Base-by-base conservation (phyloP, 2,113 vertebrate genomes). In the Astatotilapia flaviijosephi region DNA sequence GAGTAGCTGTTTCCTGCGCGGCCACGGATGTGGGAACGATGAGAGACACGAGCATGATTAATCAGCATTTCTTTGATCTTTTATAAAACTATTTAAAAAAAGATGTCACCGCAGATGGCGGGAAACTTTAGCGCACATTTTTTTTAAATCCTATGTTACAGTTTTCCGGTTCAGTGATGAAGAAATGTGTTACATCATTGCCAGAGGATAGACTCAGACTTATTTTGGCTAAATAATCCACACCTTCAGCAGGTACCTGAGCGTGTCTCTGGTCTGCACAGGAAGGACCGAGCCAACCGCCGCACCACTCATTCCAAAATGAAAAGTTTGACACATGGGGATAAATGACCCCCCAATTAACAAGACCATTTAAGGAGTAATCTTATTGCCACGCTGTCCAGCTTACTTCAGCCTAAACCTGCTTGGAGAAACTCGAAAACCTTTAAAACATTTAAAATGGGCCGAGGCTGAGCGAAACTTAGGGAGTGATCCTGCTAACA, bases 21-120 rank as follows among this genome's bases (percentile, higher is more conserved):
- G 40, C 21, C 21, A 73, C 13, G 2, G 21, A 42, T 26, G 21
- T 45, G 5, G 68, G 68, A 70, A 26, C 13, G 15, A 45, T 6
- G 21, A 45, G 40, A 73, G 40, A 73, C 21, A 73, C 21, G 8
- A 45, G n/a, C 19, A 37, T 4, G 6, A 21, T 65, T 37, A 73
- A 73, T 73, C 68, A 45, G 68, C 21, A 45, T 73, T 45, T 45
- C 21, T 73, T 73, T 73, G 8, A 45, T 73, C 40, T 45, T 45
- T 17, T 73, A 26, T 45, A 6, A 73, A 73, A 73, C 21, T 6
- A 73, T 60, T 60, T 0, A 2, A 1, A 6, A 73, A 23, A 73
- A 11, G 37, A 23, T 26, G 21, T 26, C 68, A 45, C 68, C 2
- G 3, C 13, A 40, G 13, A 45, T 26, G 21, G 40, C 2, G n/a